Percentiles rank a stretch among this genome's conserved stretches.
These are phyloP conservation scores for Baccha elongata DNA, from an alignment of 2,888 invertebrate genomes.

Conservation along the genomic window DNA sequence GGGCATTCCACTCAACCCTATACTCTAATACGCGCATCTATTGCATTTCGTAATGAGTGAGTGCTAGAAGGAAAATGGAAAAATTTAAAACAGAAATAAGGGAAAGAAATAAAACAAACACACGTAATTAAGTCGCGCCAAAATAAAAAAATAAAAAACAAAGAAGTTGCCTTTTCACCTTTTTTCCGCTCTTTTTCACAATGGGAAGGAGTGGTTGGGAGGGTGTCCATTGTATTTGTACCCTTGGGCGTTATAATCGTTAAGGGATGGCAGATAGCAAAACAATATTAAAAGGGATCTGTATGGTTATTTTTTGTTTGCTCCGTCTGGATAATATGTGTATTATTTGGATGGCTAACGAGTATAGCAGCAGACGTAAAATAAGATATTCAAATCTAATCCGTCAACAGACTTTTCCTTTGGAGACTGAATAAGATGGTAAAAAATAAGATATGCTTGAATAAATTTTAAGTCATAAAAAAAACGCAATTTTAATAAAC, in stretches of 20 bases:
- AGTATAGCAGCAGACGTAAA: slow-evolving; percentile 6
- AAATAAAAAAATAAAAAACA: slow-evolving; percentile 12
- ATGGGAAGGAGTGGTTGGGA: background rate
- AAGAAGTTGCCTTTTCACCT: slow-evolving; percentile 57
- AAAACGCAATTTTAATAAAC: no score
- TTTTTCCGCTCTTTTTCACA: slow-evolving; percentile 24
- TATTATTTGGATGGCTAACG: slow-evolving; percentile 36
- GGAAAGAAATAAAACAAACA: slow-evolving; percentile 38
- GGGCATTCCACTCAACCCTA: slow-evolving; percentile 42
- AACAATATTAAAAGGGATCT: slow-evolving; percentile 33
- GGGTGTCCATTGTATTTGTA: slow-evolving; percentile 38
- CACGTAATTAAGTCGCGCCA: slow-evolving; percentile 64
- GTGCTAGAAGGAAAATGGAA: slow-evolving; percentile 23
- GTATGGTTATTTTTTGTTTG: slow-evolving; percentile 8
- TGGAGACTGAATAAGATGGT: slow-evolving; percentile 22
- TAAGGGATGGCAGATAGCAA: slow-evolving; percentile 28
- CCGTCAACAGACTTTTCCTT: background rate
- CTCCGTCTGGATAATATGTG: background rate
- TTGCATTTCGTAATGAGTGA: slow-evolving; percentile 48
- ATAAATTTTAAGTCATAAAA: slow-evolving; percentile 17
- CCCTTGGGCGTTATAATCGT: slow-evolving; percentile 34
- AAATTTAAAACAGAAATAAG: slow-evolving; percentile 25
- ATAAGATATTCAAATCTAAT: slow-evolving; percentile 2
- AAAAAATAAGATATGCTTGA: slow-evolving; percentile 1
- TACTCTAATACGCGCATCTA: slow-evolving; percentile 44